phyloP scores from a whole-genome alignment of 2,888 invertebrate genomes.

The Callyntrura sp. region DNA sequence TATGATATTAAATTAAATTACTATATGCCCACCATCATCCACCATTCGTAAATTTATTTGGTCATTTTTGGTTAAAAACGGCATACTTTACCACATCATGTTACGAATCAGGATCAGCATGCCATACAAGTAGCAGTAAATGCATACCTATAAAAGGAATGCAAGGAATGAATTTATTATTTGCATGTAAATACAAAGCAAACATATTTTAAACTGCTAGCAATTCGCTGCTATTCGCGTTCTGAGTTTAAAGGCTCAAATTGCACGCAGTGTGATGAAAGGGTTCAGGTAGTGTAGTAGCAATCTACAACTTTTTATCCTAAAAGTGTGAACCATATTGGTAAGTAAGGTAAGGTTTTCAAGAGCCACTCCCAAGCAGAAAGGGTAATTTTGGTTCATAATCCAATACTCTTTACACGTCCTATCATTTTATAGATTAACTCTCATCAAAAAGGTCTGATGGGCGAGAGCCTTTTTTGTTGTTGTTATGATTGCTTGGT shows the following conservation, averaged over 20 bases:
- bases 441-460: slow-evolving; percentile 29
- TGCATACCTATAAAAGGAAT: background rate
- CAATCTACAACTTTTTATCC: too few species aligned
- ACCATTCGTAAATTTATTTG: slow-evolving; percentile 9
- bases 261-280: too few species aligned
- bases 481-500: slow-evolving; percentile 38
- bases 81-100: too few species aligned
- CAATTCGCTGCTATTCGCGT: too few species aligned
- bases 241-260: too few species aligned
- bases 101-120: too few species aligned
- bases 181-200: too few species aligned
- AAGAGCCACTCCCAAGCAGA: slow-evolving; percentile 55
- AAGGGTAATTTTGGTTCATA: slow-evolving; percentile 21
- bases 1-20: too few species aligned
- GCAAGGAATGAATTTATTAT: background rate
- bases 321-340: too few species aligned
- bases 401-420: background rate
- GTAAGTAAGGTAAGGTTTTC: slow-evolving; percentile 2
- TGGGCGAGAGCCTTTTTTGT: slow-evolving; percentile 60
- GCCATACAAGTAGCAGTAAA: background rate
- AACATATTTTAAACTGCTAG: too few species aligned
- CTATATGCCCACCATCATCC: background rate
- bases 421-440: background rate
- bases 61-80: background rate
- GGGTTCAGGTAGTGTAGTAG: too few species aligned